Evolutionary conservation across 2,113 vertebrate species (phyloP), one percentile per base, ranked within the genome.

Genomic region (Myxocyprinus asiaticus): DNA sequence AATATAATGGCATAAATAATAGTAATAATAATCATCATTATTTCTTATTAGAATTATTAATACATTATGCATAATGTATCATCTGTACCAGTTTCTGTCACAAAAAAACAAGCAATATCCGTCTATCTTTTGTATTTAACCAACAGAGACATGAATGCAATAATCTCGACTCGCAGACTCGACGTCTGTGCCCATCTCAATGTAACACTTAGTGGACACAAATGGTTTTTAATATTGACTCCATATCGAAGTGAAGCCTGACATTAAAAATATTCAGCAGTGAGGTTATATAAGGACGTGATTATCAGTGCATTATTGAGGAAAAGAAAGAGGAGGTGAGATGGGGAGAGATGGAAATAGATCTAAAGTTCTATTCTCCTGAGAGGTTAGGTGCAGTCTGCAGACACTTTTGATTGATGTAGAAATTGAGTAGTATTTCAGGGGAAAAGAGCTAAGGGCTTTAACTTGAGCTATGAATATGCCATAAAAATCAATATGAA

Each of bases 351-450:
- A 7, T 12, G 17, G 12, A 74, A 62, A 74, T 50, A 7, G 43
- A 48, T 12, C 12, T 14, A 17, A 74, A 12, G 44, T 48, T 58
- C 44, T 62, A 48, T 74, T 12, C 44, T 74, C 58, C 69, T 44
- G 69, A 74, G 56, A 33, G 14, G 42, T 22, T 62, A 47, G 71
- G 6, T 62, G 15, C 42, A 59, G 44, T 47, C 44, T 59, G n/a
- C 9, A 61, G 43, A 43, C 2, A 9, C 43, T 61, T 72, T 17
- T 71, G 68, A 71, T 33, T 61, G 70, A 17, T 61, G 56, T 73
- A 59, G 9, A 71, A 71, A 14, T 69, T 0, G 15, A 69, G 22
- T 22, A 69, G 69, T 6, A 4, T 45, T 44, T 53, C n/a, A 45
- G 42, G 42, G 5, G 6, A 58, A 72, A 72, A 72, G 69, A 58